Evolutionary conservation across 2,888 invertebrate species (phyloP), one percentile per base, ranked within the genome.

Genomic region (Andrena flavipes): DNA sequence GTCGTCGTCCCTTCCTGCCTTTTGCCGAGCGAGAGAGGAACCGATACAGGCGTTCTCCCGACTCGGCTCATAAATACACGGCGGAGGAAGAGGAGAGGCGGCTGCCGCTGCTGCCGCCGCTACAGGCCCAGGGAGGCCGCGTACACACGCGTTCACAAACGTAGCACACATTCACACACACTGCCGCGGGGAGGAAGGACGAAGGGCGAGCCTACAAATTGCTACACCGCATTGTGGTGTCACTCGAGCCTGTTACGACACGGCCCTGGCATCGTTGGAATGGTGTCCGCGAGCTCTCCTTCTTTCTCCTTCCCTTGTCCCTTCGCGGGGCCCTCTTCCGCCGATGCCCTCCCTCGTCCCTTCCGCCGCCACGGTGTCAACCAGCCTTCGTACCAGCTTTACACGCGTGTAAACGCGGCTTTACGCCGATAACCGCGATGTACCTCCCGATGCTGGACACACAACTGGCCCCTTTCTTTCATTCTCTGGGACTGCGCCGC

Each of bases 151-250:
- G 70, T 54, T 59, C 77, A 83, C 75, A 75, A 76, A 79, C 79
- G 23, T 1, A 49, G 20, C 23, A 20, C 48, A n/a, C 42, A 5
- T 42, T 42, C 42, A 35, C 35, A 42, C 42, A 42, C 42, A 42
- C 42, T 16, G 42, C 54, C 56, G 56, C 30, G 76, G 76, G 84
- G 87, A 67, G 73, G 79, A 70, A 78, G 82, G 81, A 87, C 90
- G 90, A 91, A 92, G 91, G 92, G 92, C 92, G 92, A 92, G 92
- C 92, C 93, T 93, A 94, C 94, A 94, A 94, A 94, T 94, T 94
- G 94, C 93, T 94, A 93, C 94, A 94, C 91, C 91, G 94, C 93
- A 93, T 94, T 94, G 94, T 94, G 92, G 93, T 94, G 94, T 94
- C 94, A 94, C 93, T 93, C 93, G 91, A 85, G 90, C 91, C 90